Base-by-base conservation (phyloP, 2,113 vertebrate species). In the Platichthys stellatus region DNA sequence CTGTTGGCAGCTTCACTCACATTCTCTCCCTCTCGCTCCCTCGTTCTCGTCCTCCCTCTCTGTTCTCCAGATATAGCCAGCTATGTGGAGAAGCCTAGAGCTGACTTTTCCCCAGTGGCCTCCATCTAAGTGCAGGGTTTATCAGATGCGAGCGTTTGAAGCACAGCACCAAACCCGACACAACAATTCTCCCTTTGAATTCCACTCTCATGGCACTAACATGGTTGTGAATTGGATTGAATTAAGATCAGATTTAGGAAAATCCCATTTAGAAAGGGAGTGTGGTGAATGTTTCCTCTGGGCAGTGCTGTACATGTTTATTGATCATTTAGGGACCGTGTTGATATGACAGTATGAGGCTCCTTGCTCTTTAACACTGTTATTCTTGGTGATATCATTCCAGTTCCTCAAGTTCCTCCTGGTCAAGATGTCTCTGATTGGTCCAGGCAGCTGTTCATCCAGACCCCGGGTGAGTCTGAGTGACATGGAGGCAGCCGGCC, bases 61-160 rank as follows among this genome's bases (percentile, higher is more conserved):
- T 57, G 61, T 70, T 86, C 59, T 90, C 90, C 85, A 86, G 47
- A 91, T 91, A 87, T 84, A 90, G 90, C 70, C 77, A 81, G 87
- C 84, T 82, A 88, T 89, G 89, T 61, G 54, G 79, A 76, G 69
- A 53, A 78, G 76, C 58, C 72, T 62, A 40, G 61, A 47, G 57
- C 63, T 2, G 65, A 72, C 69, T 73, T 62, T 58, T 73, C 74
- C 81, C 69, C 68, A 24, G 71, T 79, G 81, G 81, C 81, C 68
- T 63, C 40, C 0, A 69, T 61, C 64, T 68, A 24, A 74, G 62
- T 69, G 54, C 63, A 23, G 74, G 21, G 14, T 60, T 81, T 53
- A 71, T 86, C 77, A 54, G 72, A 86, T 72, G 43, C 13, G 28
- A 71, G 24, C 56, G 43, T 72, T 35, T 69, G n/a, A 69, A 72